Conservation (phyloP, 1,140 invertebrate species). For the Daktulosphaira vitifoliae region DNA sequence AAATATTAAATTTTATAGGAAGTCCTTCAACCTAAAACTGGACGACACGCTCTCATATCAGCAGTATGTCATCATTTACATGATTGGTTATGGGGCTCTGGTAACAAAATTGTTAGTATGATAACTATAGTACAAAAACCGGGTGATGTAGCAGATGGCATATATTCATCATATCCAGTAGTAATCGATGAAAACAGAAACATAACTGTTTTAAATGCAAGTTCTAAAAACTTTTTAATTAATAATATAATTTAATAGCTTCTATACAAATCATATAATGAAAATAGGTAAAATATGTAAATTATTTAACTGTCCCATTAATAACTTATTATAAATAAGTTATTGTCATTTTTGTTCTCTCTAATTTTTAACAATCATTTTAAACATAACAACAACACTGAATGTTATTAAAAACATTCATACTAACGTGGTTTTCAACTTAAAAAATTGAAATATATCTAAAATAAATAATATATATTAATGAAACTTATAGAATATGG, state of each 20-base stretch:
- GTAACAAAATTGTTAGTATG: not conserved
- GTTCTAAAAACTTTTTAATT: not conserved
- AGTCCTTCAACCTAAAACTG: not conserved
- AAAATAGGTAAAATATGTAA: no score
- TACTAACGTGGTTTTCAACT: no score
- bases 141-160: not conserved
- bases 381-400: no score
- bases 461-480: no score
- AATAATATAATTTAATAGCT: not conserved
- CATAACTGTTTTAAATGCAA: not conserved
- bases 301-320: no score
- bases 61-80: not conserved
- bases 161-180: not conserved
- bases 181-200: not conserved
- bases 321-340: not conserved
- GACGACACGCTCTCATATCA: not conserved
- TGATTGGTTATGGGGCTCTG: not conserved
- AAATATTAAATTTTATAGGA: no score
- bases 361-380: no score
- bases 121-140: not conserved
- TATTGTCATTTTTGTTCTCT: not conserved
- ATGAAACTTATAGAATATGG: slow-evolving; percentile 1
- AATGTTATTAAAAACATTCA: no score
- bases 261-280: not conserved
- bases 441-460: no score